Percentiles rank a stretch among this genome's conserved stretches.
Conservation (phyloP, 2,888 invertebrate genomes). For the Cataglyphis rosenhaueri region DNA sequence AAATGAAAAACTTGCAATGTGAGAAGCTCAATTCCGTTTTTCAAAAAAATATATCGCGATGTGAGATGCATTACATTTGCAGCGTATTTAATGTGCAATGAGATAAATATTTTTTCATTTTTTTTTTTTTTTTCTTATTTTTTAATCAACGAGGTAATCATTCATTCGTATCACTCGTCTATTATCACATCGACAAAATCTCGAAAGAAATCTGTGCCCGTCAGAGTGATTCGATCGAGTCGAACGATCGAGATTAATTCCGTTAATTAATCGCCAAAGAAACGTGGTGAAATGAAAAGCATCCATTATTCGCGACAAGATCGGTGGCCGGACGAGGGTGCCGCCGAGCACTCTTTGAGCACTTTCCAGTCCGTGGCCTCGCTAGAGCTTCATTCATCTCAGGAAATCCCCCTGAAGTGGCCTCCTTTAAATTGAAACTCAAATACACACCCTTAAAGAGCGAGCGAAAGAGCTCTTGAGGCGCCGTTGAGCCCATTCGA, state of each 20-base stretch:
- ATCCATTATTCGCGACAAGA: constrained; percentile 58
- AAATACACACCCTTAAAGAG: constrained; percentile 58
- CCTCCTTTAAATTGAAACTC: constrained; percentile 70
- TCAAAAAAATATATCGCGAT: not conserved
- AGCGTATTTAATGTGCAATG: not conserved
- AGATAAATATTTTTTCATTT: not conserved
- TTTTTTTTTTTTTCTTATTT: not conserved
- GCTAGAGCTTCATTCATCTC: constrained; percentile 66
- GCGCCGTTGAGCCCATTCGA: constrained; percentile 52
- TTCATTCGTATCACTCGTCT: constrained; percentile 1
- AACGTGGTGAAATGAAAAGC: constrained; percentile 57
- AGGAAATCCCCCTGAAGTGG: constrained; percentile 59
- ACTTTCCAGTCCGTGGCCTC: not conserved
- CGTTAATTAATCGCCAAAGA: constrained; percentile 60
- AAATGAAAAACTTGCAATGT: not conserved
- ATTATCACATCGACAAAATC: constrained; percentile 19
- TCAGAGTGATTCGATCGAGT: constrained; percentile 18
- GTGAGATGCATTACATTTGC: not conserved
- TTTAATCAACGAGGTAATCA: constrained; percentile 2
- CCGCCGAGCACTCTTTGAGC: constrained; percentile 19
- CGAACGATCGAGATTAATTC: constrained; percentile 61
- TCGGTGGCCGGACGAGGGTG: constrained; percentile 38
- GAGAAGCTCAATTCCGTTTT: not conserved
- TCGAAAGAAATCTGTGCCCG: not conserved
- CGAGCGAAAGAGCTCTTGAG: constrained; percentile 37